Conservation (phyloP, 2,888 invertebrate species). For the Synanthedon myopaeformis region DNA sequence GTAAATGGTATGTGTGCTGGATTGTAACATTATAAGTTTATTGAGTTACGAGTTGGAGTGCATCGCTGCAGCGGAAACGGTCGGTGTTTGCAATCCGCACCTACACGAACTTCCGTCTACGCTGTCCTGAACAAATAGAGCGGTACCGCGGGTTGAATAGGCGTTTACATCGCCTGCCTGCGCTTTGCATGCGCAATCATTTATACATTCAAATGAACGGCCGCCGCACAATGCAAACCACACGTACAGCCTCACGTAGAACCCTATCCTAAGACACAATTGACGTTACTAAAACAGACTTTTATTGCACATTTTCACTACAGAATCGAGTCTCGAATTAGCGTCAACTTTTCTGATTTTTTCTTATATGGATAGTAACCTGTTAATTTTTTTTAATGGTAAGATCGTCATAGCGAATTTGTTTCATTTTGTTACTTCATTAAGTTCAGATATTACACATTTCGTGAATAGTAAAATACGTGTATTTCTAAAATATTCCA, state of each 20-base stretch:
- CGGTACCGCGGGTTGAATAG: slow-evolving; percentile 33
- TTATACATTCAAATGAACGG: slow-evolving; percentile 44
- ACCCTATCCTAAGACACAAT: too few species aligned
- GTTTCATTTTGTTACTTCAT: too few species aligned
- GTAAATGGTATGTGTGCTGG: neutral
- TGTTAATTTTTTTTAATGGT: neutral
- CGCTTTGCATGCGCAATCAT: slow-evolving; percentile 39
- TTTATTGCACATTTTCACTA: neutral
- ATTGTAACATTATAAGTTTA: neutral
- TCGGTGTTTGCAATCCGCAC: slow-evolving; percentile 46
- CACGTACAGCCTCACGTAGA: neutral
- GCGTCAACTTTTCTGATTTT: neutral
- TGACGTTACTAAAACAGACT: neutral
- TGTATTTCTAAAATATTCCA: too few species aligned
- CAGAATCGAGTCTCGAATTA: neutral
- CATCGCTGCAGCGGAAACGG: slow-evolving; percentile 27
- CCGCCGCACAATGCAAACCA: slow-evolving; percentile 5
- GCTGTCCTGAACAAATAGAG: slow-evolving; percentile 53
- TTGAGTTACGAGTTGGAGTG: neutral
- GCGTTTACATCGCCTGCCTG: slow-evolving; percentile 19
- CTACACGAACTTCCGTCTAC: slow-evolving; percentile 50
- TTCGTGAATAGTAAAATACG: too few species aligned
- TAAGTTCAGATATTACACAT: too few species aligned
- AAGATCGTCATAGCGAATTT: too few species aligned
- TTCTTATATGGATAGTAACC: neutral